Conservation (phyloP, 35 echinoderm and acorn worm species). For the Amphiura filiformis region DNA sequence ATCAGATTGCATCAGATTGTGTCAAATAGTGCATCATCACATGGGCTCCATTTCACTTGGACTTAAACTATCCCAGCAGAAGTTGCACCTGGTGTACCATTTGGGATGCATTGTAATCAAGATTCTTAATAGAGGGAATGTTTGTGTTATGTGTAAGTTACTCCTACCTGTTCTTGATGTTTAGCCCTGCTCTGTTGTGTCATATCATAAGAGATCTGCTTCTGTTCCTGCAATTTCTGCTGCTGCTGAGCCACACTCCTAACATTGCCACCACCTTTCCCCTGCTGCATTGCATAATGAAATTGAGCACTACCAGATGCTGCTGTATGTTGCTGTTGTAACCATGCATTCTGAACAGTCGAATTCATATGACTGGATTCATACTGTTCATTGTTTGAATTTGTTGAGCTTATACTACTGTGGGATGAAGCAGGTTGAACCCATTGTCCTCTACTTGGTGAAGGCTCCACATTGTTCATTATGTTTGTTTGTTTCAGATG, state of each 20-base stretch:
- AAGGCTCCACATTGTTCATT: not conserved
- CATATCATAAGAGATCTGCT: slow-evolving; percentile 88
- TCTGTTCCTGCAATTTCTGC: slow-evolving; percentile 85
- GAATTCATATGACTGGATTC: not conserved
- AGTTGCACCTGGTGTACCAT: too few relatives aligned
- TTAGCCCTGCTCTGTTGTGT: slow-evolving; percentile 87
- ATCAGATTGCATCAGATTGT: too few relatives aligned
- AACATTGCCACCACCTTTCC: slow-evolving; percentile 11
- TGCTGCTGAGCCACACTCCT: slow-evolving; percentile 39
- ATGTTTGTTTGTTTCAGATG: not conserved
- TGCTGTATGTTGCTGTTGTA: not conserved
- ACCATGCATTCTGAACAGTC: not conserved
- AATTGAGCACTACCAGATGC: slow-evolving; percentile 44
- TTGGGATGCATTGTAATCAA: too few relatives aligned
- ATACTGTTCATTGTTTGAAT: not conserved
- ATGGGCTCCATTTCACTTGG: too few relatives aligned
- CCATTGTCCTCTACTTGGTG: not conserved
- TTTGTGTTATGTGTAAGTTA: too few relatives aligned
- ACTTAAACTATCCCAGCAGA: too few relatives aligned
- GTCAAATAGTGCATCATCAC: too few relatives aligned
- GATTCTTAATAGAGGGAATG: too few relatives aligned
- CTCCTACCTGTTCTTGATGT: slow-evolving; percentile 96
- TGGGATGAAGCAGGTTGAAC: not conserved
- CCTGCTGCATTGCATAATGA: slow-evolving; percentile 70
- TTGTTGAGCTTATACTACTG: not conserved